These are phyloP conservation scores for Cottus gobio DNA, from an alignment of 2,113 vertebrate species.

Conservation along the genomic window DNA sequence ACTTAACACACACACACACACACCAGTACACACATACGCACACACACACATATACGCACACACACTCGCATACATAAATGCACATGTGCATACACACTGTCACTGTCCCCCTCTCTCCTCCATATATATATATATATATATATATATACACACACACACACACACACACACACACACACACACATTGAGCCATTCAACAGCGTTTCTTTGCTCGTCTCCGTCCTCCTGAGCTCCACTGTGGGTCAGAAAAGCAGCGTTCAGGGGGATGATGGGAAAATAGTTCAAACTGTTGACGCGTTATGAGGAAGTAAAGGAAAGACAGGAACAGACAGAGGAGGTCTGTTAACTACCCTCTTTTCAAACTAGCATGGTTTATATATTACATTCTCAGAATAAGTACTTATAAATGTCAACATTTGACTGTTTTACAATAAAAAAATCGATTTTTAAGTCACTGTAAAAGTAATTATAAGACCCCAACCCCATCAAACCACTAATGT, in stretches of 20 bases:
- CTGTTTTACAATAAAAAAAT: neutral
- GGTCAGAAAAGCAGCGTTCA: slow-evolving; percentile 73
- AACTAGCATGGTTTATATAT: neutral
- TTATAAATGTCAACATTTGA: slow-evolving; percentile 1
- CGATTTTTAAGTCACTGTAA: neutral
- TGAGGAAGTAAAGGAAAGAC: slow-evolving; percentile 38
- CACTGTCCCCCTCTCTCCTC: slow-evolving; percentile 58
- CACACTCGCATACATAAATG: neutral
- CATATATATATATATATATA: neutral
- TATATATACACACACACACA: neutral
- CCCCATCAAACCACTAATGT: neutral
- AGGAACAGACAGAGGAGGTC: slow-evolving; percentile 1
- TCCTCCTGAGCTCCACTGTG: slow-evolving; percentile 62
- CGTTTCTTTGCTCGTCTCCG: slow-evolving; percentile 57
- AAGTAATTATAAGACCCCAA: slow-evolving; percentile 1
- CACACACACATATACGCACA: neutral
- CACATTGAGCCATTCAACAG: slow-evolving; percentile 21
- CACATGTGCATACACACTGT: slow-evolving; percentile 38
- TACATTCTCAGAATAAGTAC: neutral
- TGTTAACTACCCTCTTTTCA: slow-evolving; percentile 10
- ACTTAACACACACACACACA: neutral
- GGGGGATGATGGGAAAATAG: slow-evolving; percentile 71
- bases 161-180: slow-evolving; percentile 35
- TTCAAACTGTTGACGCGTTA: slow-evolving; percentile 76
- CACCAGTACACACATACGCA: neutral